These are phyloP conservation scores for Heliconius eleuchia DNA, from an alignment of 1,140 invertebrate genomes.

Conservation along the genomic window DNA sequence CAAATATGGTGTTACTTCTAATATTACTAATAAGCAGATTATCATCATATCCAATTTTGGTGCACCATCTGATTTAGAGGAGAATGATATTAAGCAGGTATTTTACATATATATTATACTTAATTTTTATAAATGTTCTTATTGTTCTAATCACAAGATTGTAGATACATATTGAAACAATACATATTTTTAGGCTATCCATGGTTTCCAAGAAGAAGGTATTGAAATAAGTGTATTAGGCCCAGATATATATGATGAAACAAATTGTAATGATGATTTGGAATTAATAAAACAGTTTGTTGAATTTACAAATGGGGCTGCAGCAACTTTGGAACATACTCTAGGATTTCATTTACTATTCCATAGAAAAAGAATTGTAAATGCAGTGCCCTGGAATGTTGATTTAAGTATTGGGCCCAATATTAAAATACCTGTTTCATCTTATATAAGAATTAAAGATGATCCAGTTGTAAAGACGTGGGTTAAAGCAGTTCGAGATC, in stretches of 20 bases:
- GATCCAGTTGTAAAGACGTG: slow-evolving; percentile 64
- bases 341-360: slow-evolving; percentile 66
- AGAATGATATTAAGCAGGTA: slow-evolving; percentile 50
- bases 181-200: slow-evolving; percentile 55
- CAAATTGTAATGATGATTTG: slow-evolving; percentile 50
- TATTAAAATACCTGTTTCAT: slow-evolving; percentile 75
- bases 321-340: slow-evolving; percentile 67
- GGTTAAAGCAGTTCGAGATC: slow-evolving; percentile 61
- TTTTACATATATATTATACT: background rate
- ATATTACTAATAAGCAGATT: slow-evolving; percentile 66
- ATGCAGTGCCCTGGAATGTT: slow-evolving; percentile 66
- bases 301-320: slow-evolving; percentile 62
- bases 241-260: slow-evolving; percentile 59
- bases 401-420: slow-evolving; percentile 73
- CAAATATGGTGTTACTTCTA: slow-evolving; percentile 53
- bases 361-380: slow-evolving; percentile 65
- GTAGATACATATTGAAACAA: no score
- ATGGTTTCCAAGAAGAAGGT: slow-evolving; percentile 63
- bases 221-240: slow-evolving; percentile 74
- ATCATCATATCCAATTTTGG: slow-evolving; percentile 76
- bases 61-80: slow-evolving; percentile 47
- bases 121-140: no score
- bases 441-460: slow-evolving; percentile 68
- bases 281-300: slow-evolving; percentile 59
- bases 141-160: no score